A percentile compares a stretch with the other conserved stretches of the same genome.
Conservation (phyloP, 2,113 vertebrate species). For the Polypterus senegalus region DNA sequence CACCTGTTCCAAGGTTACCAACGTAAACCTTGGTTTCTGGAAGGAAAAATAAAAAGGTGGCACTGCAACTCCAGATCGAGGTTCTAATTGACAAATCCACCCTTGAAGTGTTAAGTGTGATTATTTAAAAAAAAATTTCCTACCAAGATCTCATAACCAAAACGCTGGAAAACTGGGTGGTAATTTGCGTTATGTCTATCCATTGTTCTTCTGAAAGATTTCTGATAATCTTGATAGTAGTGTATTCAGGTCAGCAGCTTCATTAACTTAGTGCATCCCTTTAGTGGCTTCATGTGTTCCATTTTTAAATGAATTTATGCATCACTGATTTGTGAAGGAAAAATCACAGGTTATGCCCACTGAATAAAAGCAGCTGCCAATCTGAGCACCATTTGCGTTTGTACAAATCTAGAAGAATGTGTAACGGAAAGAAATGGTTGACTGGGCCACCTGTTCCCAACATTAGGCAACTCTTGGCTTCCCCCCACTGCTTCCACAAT, state of each 20-base stretch:
- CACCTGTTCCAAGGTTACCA: constrained; percentile 73
- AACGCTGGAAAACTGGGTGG: background rate
- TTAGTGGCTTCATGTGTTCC: background rate
- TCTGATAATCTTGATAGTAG: constrained; percentile 4
- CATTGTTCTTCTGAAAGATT: background rate
- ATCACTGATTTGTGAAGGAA: background rate
- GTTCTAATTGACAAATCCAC: constrained; percentile 4
- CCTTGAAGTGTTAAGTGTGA: background rate
- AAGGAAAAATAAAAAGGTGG: constrained; percentile 17
- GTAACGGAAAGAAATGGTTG: no score
- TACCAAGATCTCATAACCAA: background rate
- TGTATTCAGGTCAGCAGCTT: constrained; percentile 3
- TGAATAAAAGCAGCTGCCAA: no score
- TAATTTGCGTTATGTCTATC: background rate
- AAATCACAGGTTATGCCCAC: no score
- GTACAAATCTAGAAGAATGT: no score
- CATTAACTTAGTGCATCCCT: constrained; percentile 7
- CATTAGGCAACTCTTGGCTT: no score
- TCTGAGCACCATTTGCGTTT: no score
- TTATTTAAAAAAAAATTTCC: background rate
- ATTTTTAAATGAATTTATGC: constrained; percentile 3
- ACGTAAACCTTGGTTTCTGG: constrained; percentile 77
- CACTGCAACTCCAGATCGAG: constrained; percentile 8
- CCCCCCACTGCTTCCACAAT: no score
- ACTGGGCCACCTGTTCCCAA: no score